These are phyloP conservation scores for Drosophila barbarae DNA, from an alignment of 2,888 invertebrate genomes.

Conservation along the genomic window DNA sequence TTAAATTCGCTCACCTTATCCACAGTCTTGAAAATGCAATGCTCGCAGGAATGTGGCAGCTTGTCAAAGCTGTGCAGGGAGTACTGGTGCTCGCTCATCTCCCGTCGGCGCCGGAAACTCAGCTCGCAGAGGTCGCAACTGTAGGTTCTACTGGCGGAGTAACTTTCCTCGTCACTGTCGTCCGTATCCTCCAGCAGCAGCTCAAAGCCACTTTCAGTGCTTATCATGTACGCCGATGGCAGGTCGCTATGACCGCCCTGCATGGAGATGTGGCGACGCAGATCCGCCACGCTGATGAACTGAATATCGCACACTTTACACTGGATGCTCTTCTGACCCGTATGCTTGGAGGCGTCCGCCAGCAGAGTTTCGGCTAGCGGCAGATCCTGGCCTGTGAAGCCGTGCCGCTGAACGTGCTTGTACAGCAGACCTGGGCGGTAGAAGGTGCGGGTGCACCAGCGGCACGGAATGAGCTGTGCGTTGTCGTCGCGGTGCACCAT, in stretches of 20 bases:
- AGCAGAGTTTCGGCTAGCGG: constrained; percentile 67
- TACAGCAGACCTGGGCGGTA: constrained; percentile 71
- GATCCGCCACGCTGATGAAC: constrained; percentile 60
- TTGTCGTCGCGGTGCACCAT: constrained; percentile 63
- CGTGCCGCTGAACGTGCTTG: constrained; percentile 72
- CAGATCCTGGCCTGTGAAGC: constrained; percentile 59
- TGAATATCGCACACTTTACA: constrained; percentile 72
- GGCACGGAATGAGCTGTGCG: constrained; percentile 71
- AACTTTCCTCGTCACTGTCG: constrained; percentile 58
- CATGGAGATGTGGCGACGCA: constrained; percentile 64
- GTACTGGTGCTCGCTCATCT: constrained; percentile 76
- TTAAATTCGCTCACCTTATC: constrained; percentile 75
- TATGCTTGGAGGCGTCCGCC: constrained; percentile 67
- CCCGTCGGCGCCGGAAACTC: constrained; percentile 71
- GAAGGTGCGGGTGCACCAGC: constrained; percentile 76
- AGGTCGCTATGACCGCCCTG: constrained; percentile 38
- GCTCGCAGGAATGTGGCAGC: constrained; percentile 81
- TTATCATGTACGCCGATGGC: constrained; percentile 72
- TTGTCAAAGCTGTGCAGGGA: constrained; percentile 79
- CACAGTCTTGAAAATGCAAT: constrained; percentile 82
- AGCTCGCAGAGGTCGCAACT: constrained; percentile 73
- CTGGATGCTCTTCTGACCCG: constrained; percentile 67
- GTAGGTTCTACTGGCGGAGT: constrained; percentile 47
- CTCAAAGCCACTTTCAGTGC: constrained; percentile 77
- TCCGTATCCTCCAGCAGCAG: constrained; percentile 78